Conservation (phyloP, 2,797 vertebrate species). For the Parauchenoglanis ngamensis region DNA sequence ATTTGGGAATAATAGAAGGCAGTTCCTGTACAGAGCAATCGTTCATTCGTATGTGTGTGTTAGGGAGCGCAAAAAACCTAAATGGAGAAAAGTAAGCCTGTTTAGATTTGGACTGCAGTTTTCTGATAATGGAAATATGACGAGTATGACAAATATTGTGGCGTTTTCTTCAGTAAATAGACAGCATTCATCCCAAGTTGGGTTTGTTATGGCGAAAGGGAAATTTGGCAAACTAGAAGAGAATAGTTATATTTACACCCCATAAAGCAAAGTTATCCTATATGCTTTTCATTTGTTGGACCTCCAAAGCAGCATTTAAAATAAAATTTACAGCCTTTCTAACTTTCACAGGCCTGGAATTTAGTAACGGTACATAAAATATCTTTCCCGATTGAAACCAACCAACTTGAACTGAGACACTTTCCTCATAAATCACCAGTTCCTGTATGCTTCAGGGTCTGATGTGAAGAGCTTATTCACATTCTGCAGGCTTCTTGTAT, state of each 20-base stretch:
- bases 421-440: constrained; percentile 30
- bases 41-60: constrained; percentile 32
- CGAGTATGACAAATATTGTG: not conserved
- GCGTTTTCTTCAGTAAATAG: not conserved
- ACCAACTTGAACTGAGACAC: constrained; percentile 1
- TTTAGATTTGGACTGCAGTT: not conserved
- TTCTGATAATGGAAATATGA: constrained; percentile 5
- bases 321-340: constrained; percentile 41
- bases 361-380: constrained; percentile 42
- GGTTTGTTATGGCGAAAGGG: not conserved
- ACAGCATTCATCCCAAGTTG: not conserved
- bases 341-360: not conserved
- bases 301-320: constrained; percentile 31
- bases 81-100: not conserved
- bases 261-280: constrained; percentile 23
- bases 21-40: constrained; percentile 11
- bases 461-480: not conserved
- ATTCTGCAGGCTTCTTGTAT: not conserved
- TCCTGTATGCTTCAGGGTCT: constrained; percentile 10
- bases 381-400: constrained; percentile 16
- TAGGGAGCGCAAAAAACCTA: not conserved
- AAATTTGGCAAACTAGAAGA: constrained; percentile 27
- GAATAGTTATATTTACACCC: constrained; percentile 21
- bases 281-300: constrained; percentile 19
- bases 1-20: constrained; percentile 46